Base-by-base conservation (phyloP, 1,140 invertebrate species). In the Cecropterus lyciades region DNA sequence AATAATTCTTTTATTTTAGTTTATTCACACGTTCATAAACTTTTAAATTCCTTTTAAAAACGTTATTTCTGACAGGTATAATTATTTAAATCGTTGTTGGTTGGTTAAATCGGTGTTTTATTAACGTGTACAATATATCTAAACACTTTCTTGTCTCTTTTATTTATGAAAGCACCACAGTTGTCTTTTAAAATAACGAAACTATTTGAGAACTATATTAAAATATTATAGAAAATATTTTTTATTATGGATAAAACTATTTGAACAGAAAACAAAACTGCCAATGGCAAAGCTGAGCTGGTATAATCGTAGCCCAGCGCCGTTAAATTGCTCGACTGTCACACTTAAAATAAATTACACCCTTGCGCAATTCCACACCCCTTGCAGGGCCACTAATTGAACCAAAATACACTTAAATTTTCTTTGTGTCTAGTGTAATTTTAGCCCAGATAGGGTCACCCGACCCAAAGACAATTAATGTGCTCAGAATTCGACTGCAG, bases 391-490 rank as follows among this genome's bases (percentile, higher is more conserved):
- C 78, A 80, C 84, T 89, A 91, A 90, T 91, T 91, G 86, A 74
- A 84, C 88, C 85, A 84, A 91, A 89, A 89, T 88, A 87, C 82
- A 87, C 84, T 89, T 84, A 88, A 86, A 90, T 88, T 89, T 90
- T 90, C 87, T 90, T 90, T 90, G 87, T 88, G 83, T 85, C 82
- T 85, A 74, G 80, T 79, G 82, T 87, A 88, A 90, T 87, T 90
- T 86, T 83, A 86, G 81, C 75, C 77, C 78, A 75, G 81, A 84
- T 84, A 77, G 85, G 85, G 85, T 84, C 84, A 87, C 67, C 72
- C 72, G 73, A 82, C 78, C 84, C 81, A 70, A 74, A 79, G 70
- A 84, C 78, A 87, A 87, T 90, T 87, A 85, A 87, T 78, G 76
- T 80, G 79, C 75, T 77, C 67, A 63, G 48, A 33, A 63, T 49